phyloP scores from a whole-genome alignment of 2,888 invertebrate genomes.

The Epistrophe grossulariae region DNA sequence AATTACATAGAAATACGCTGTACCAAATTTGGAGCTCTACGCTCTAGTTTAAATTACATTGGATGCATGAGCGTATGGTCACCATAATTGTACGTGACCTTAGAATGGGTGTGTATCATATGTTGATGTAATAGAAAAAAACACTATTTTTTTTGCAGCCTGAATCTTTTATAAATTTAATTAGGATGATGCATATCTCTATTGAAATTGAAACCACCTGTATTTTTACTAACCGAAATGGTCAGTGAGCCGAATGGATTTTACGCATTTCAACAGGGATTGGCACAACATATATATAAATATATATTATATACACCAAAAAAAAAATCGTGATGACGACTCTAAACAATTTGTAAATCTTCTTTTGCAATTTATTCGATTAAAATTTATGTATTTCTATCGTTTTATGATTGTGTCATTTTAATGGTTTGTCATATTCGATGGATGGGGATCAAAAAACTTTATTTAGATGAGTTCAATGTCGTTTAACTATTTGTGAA shows the following conservation, averaged over 20 bases:
- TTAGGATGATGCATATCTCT: conserved; percentile 57
- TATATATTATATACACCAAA: no score
- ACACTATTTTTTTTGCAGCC: conserved; percentile 20
- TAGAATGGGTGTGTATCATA: conserved; percentile 28
- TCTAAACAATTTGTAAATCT: not conserved
- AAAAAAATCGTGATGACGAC: conserved; percentile 4
- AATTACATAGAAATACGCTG: no score
- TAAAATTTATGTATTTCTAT: conserved; percentile 6
- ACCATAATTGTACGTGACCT: conserved; percentile 38
- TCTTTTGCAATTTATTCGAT: conserved; percentile 48
- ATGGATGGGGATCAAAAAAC: conserved; percentile 43
- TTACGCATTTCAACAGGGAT: conserved; percentile 52
- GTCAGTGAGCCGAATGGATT: conserved; percentile 29
- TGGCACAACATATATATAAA: conserved; percentile 31
- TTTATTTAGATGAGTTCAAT: conserved; percentile 65
- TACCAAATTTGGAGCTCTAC: no score
- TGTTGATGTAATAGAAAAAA: not conserved
- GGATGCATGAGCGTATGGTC: not conserved
- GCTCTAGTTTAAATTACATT: no score
- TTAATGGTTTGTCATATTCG: conserved; percentile 44
- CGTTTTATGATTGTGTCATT: conserved; percentile 61
- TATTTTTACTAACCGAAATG: conserved; percentile 17
- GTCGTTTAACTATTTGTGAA: conserved; percentile 55
- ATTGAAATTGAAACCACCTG: not conserved
- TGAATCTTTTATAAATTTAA: conserved; percentile 40